A percentile compares a stretch with the other conserved stretches of the same genome.
phyloP scores from a whole-genome alignment of 2,113 vertebrate genomes.

The Salvator merianae region DNA sequence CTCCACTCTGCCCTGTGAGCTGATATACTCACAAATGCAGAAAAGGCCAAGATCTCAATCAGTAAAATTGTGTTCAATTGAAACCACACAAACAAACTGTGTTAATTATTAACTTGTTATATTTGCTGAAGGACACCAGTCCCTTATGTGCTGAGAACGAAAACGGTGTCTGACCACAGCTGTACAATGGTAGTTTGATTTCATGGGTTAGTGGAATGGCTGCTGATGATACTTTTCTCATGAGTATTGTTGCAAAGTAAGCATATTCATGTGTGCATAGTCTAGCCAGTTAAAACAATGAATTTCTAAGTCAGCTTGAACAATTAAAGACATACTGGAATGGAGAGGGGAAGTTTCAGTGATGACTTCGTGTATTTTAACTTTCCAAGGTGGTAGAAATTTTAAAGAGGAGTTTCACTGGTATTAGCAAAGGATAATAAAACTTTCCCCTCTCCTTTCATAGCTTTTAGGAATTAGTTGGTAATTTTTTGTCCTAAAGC shows the following conservation, averaged over 20 bases:
- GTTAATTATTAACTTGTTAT: background rate
- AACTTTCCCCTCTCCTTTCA: background rate
- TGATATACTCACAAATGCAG: no score
- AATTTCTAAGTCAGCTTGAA: background rate
- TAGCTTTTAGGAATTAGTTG: rapidly evolving
- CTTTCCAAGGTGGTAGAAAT: background rate
- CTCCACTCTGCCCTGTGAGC: no score
- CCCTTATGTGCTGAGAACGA: no score
- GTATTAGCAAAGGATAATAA: no score
- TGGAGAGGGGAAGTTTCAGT: no score
- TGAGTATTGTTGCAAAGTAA: no score
- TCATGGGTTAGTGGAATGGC: no score
- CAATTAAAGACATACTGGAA: no score
- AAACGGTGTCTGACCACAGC: background rate
- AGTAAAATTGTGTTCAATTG: no score
- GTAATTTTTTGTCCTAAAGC: rapidly evolving
- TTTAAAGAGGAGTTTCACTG: background rate
- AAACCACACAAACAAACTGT: no score
- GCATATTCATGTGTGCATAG: background rate
- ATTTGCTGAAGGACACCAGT: background rate
- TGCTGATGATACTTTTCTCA: background rate
- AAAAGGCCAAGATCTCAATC: no score
- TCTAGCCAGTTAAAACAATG: background rate
- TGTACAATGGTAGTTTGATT: background rate
- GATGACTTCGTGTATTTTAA: no score